Percentiles rank a stretch among this genome's conserved stretches.
Conservation (phyloP, 2,888 invertebrate genomes). For the Pammene aurita region DNA sequence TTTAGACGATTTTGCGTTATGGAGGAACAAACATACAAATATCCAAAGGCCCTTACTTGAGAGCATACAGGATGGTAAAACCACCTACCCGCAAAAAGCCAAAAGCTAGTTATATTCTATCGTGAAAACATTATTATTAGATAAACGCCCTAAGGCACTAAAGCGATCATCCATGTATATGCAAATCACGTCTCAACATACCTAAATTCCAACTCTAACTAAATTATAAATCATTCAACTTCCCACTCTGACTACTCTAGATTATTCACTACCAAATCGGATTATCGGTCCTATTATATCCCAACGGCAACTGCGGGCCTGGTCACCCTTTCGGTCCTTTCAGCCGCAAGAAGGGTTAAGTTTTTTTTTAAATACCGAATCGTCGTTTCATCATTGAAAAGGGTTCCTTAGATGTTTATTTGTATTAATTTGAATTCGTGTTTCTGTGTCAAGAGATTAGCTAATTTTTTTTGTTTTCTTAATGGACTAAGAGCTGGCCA, state of each 20-base stretch:
- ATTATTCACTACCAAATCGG: constrained; percentile 26
- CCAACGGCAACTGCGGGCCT: constrained; percentile 6
- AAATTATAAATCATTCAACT: constrained; percentile 8
- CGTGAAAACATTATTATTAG: no score
- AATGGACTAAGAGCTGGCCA: no score
- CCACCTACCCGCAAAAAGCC: no score
- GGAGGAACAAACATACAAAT: no score
- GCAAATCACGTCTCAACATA: not conserved
- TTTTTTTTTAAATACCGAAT: constrained; percentile 36
- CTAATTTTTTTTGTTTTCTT: no score
- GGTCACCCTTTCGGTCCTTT: constrained; percentile 42
- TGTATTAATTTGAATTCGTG: constrained; percentile 20
- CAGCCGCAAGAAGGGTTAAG: constrained; percentile 44
- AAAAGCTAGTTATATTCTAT: no score
- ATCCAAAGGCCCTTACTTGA: no score
- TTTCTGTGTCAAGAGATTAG: no score
- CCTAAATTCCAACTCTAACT: not conserved
- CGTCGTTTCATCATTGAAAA: constrained; percentile 10
- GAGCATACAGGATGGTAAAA: no score
- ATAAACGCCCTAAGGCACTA: not conserved
- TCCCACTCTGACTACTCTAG: constrained; percentile 26
- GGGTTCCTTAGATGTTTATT: constrained; percentile 20
- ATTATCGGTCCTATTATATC: constrained; percentile 38
- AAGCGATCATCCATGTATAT: not conserved
- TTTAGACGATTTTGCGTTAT: no score